Evolutionary conservation across 2,113 vertebrate species (phyloP).

Genomic region (Hylia prasina): DNA sequence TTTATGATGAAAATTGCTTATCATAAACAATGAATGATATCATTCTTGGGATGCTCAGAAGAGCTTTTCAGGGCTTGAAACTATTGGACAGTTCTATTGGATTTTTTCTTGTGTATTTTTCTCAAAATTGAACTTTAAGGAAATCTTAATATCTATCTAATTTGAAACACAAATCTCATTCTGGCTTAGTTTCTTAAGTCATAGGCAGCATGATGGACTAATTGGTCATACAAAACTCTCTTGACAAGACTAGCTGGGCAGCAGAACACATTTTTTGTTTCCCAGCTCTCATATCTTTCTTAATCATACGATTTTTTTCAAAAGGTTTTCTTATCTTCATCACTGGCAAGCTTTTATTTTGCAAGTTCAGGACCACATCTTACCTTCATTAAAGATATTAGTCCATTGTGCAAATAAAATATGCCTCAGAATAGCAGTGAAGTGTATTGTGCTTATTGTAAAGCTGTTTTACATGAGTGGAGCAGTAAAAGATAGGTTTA

Average conservation of each 20-base stretch:
- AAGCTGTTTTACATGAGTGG: background rate
- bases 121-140: background rate
- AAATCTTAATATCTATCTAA: background rate
- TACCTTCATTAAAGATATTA: background rate
- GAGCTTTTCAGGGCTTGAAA: background rate
- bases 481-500: background rate
- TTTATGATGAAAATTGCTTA: background rate
- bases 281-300: background rate
- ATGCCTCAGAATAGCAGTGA: background rate
- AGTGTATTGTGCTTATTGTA: background rate
- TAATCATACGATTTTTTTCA: background rate
- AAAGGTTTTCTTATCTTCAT: background rate
- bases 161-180: background rate
- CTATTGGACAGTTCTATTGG: background rate
- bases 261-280: background rate
- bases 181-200: background rate
- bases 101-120: background rate
- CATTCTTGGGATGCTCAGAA: background rate
- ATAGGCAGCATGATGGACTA: background rate
- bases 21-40: background rate
- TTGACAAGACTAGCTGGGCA: background rate
- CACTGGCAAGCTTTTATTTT: background rate
- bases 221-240: background rate
- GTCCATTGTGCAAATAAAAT: background rate
- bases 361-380: background rate